Evolutionary conservation across 2,888 invertebrate genomes (phyloP).

Genomic region (Drosophila diplacantha): DNA sequence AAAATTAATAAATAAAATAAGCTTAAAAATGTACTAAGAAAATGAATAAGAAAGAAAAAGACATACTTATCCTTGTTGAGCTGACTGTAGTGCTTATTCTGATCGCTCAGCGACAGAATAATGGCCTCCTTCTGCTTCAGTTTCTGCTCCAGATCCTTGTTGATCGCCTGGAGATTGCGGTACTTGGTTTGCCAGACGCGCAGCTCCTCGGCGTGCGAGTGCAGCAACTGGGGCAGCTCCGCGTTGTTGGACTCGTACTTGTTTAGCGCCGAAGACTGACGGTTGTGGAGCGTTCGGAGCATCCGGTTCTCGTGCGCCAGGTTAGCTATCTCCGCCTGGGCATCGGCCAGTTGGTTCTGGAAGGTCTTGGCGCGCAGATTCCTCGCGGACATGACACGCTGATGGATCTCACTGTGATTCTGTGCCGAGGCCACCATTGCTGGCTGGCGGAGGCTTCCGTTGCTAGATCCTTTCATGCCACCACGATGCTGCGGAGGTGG

Average conservation of each 20-base stretch:
- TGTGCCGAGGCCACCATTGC: conserved; percentile 59
- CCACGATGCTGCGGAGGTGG: conserved; percentile 30
- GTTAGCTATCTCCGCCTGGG: conserved; percentile 87
- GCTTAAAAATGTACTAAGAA: no score
- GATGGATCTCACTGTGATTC: conserved; percentile 77
- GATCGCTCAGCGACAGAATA: conserved; percentile 82
- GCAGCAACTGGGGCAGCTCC: conserved; percentile 84
- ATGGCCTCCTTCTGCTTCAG: conserved; percentile 85
- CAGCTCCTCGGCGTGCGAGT: conserved; percentile 88
- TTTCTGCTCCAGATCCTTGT: conserved; percentile 82
- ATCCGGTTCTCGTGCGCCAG: conserved; percentile 86
- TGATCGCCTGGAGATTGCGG: conserved; percentile 82
- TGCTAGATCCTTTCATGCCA: conserved; percentile 36
- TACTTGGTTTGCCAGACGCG: conserved; percentile 84
- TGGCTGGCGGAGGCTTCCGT: conserved; percentile 56
- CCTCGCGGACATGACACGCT: conserved; percentile 87
- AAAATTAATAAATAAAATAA: neutral
- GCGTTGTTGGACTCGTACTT: conserved; percentile 88
- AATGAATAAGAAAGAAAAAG: neutral
- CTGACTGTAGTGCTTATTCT: conserved; percentile 84
- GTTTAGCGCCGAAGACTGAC: conserved; percentile 87
- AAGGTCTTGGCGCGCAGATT: conserved; percentile 85
- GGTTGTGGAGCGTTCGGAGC: conserved; percentile 86
- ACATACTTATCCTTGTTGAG: conserved; percentile 84
- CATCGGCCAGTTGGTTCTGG: conserved; percentile 88